phyloP scores from a whole-genome alignment of 37 sponge, comb jelly and placozoan species.

The Beroe ovata region DNA sequence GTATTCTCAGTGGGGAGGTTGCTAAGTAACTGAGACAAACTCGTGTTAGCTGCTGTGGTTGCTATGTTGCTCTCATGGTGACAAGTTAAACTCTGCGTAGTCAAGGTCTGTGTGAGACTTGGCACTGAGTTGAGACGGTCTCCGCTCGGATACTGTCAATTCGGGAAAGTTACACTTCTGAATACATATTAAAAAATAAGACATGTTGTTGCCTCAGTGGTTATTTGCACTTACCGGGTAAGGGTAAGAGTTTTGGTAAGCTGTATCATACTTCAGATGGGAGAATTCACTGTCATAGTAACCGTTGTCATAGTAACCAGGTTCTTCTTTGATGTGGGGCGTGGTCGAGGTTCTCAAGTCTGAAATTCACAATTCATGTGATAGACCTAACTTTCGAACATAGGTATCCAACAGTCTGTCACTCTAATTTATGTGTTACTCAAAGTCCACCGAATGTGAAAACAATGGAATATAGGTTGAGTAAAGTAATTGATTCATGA shows the following conservation, averaged over 20 bases:
- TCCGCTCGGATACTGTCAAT: not conserved
- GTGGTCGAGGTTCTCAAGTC: not conserved
- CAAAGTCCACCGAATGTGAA: too few relatives aligned
- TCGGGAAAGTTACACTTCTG: too few relatives aligned
- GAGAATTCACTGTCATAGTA: conserved; percentile 40
- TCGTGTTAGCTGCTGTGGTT: conserved; percentile 19
- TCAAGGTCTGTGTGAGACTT: conserved; percentile 45
- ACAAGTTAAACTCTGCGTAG: conserved; percentile 14
- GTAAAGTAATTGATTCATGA: too few relatives aligned
- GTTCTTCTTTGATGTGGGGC: conserved; percentile 46
- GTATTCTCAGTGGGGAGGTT: conserved; percentile 7
- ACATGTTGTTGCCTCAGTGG: too few relatives aligned
- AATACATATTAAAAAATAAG: too few relatives aligned
- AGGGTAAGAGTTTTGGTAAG: not conserved
- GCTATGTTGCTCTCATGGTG: not conserved
- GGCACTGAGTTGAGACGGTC: conserved; percentile 50
- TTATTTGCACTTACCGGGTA: conserved; percentile 16
- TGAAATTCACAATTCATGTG: not conserved
- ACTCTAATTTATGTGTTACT: too few relatives aligned
- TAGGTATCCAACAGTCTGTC: too few relatives aligned
- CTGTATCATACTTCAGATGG: not conserved
- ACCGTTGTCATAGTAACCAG: conserved; percentile 47
- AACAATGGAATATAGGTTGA: too few relatives aligned
- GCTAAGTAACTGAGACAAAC: conserved; percentile 14
- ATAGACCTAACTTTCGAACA: too few relatives aligned